Conservation (phyloP, 2,888 invertebrate genomes). For the Monoplex corrugatus region DNA sequence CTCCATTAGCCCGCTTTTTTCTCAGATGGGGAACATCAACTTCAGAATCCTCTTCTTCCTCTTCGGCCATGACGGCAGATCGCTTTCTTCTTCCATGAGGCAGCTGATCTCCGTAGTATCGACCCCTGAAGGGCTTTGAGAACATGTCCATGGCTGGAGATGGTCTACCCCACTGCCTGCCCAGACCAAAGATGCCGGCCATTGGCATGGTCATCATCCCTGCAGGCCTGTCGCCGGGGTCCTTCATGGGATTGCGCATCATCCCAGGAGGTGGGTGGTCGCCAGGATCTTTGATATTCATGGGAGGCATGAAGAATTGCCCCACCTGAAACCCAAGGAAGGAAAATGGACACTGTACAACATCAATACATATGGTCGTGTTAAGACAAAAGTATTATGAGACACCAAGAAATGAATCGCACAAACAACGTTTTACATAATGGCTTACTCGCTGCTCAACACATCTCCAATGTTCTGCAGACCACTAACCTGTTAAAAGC, state of each 20-base stretch:
- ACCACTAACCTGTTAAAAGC: too few relatives aligned
- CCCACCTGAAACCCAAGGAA: background rate
- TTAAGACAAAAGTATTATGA: too few relatives aligned
- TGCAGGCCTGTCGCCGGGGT: constrained; percentile 1
- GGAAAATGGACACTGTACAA: too few relatives aligned
- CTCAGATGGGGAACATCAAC: background rate
- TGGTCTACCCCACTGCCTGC: too few relatives aligned
- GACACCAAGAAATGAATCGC: too few relatives aligned
- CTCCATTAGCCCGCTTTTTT: background rate
- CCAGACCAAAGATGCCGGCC: too few relatives aligned
- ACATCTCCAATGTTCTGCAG: too few relatives aligned
- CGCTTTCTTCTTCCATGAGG: background rate
- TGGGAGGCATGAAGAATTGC: background rate
- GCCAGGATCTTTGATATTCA: constrained; percentile 5
- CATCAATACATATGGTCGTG: too few relatives aligned
- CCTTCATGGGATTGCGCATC: background rate
- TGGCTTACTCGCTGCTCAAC: too few relatives aligned
- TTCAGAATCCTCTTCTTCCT: background rate
- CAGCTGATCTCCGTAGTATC: background rate
- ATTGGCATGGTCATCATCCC: too few relatives aligned
- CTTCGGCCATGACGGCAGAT: background rate
- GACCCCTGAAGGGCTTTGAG: background rate
- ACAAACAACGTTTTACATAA: too few relatives aligned
- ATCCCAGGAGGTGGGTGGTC: background rate
- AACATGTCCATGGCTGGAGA: background rate